Evolutionary conservation across 1,140 invertebrate genomes (phyloP).

Genomic region (Monochamus saltuarius): DNA sequence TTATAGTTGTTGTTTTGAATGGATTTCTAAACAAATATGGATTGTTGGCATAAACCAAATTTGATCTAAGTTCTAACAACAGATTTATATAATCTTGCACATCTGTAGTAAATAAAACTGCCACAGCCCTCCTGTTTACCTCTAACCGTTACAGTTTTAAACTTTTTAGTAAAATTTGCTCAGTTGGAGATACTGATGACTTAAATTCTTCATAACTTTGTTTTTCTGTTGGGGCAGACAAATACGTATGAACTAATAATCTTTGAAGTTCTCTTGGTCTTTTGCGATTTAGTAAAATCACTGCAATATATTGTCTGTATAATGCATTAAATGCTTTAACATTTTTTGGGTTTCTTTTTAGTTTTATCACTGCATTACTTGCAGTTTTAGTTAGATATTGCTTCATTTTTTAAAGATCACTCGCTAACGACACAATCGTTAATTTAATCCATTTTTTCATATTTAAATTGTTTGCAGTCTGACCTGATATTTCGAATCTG

Average conservation of each 20-base stretch:
- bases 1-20: conserved; percentile 27
- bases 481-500: conserved; percentile 31
- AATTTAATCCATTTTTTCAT: conserved; percentile 45
- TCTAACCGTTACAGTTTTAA: conserved; percentile 24
- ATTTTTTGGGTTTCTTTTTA: background rate
- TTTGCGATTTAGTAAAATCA: conserved; percentile 33
- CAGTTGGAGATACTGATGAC: conserved; percentile 14
- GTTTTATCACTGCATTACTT: background rate
- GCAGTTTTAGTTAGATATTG: background rate
- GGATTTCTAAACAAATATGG: conserved; percentile 39
- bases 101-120: conserved; percentile 32
- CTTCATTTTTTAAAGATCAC: conserved; percentile 39
- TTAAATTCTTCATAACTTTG: conserved; percentile 31
- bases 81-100: conserved; percentile 27
- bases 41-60: conserved; percentile 35
- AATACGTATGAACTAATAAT: conserved; percentile 14
- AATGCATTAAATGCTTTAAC: conserved; percentile 16
- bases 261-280: conserved; percentile 38
- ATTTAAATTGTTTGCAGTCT: conserved; percentile 41
- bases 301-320: conserved; percentile 33
- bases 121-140: conserved; percentile 29
- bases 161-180: conserved; percentile 27
- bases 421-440: conserved; percentile 44
- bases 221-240: background rate
- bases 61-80: conserved; percentile 19